These are phyloP conservation scores for Drosophila leontia DNA, from an alignment of 1,140 invertebrate species.

Conservation along the genomic window DNA sequence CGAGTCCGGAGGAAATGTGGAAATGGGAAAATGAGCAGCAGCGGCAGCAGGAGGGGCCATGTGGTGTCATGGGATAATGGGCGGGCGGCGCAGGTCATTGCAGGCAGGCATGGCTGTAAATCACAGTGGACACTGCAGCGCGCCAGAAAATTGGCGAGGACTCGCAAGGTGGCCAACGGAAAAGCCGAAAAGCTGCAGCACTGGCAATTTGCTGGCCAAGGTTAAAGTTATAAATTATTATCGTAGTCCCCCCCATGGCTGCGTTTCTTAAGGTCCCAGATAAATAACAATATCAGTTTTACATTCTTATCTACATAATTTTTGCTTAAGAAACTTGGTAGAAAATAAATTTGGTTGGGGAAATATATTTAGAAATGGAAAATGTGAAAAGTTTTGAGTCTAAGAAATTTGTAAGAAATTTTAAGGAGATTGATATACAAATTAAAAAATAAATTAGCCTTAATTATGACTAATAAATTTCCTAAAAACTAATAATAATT, in stretches of 20 bases:
- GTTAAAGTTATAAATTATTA: slow-evolving; percentile 77
- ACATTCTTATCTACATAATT: not conserved
- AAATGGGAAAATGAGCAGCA: slow-evolving; percentile 5
- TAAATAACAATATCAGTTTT: slow-evolving; percentile 25
- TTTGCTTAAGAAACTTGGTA: not conserved
- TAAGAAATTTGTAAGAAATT: too few species aligned
- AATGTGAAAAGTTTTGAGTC: not conserved
- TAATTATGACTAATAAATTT: too few species aligned
- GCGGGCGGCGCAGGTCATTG: slow-evolving; percentile 58
- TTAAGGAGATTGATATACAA: too few species aligned
- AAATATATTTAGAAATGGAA: not conserved
- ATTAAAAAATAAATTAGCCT: too few species aligned
- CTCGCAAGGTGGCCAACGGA: slow-evolving; percentile 38
- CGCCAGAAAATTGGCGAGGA: slow-evolving; percentile 49
- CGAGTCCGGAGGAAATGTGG: not conserved
- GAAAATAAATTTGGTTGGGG: not conserved
- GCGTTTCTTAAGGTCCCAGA: slow-evolving; percentile 22
- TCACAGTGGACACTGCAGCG: slow-evolving; percentile 62
- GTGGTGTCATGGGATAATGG: slow-evolving; percentile 5
- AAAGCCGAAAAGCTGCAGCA: slow-evolving; percentile 35
- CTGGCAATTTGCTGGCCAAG: slow-evolving; percentile 55
- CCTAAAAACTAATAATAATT: too few species aligned
- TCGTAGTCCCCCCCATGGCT: slow-evolving; percentile 14
- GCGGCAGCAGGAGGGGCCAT: not conserved
- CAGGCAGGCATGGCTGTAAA: slow-evolving; percentile 64